A percentile compares a stretch with the other conserved stretches of the same genome.
phyloP scores from a whole-genome alignment of 1,140 invertebrate genomes.

The Druon quercuslanigerum region DNA sequence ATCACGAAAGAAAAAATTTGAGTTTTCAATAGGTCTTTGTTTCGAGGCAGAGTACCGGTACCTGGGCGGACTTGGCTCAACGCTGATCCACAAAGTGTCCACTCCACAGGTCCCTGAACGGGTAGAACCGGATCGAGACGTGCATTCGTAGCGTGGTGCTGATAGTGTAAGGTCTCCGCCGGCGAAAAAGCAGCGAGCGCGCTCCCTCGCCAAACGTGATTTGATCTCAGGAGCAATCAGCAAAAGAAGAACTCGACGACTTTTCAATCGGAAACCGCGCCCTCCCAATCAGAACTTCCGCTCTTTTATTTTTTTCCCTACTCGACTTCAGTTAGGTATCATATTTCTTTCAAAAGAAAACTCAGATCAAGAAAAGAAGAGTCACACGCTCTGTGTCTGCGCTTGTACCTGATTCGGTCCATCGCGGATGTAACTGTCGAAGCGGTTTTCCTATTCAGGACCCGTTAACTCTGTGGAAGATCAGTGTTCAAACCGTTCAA shows the following conservation, averaged over 20 bases:
- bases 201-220: slow-evolving; percentile 49
- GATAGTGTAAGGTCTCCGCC: slow-evolving; percentile 45
- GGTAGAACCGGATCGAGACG: slow-evolving; percentile 53
- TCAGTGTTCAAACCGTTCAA: slow-evolving; percentile 12
- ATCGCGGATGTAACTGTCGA: slow-evolving; percentile 30
- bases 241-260: not conserved
- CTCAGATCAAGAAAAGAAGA: not conserved
- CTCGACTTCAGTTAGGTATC: not conserved
- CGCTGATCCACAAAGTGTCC: slow-evolving; percentile 55
- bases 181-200: not conserved
- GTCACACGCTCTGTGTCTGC: not conserved
- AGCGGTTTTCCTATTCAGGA: slow-evolving; percentile 23
- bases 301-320: not conserved
- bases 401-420: slow-evolving; percentile 15
- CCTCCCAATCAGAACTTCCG: not conserved
- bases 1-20: not conserved
- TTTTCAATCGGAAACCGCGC: not conserved
- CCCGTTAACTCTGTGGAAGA: slow-evolving; percentile 20
- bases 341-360: not conserved
- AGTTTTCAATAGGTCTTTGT: slow-evolving; percentile 10
- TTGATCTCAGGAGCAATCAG: slow-evolving; percentile 33
- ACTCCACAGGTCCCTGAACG: slow-evolving; percentile 52
- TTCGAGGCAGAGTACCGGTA: slow-evolving; percentile 24
- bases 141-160: slow-evolving; percentile 47
- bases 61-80: slow-evolving; percentile 43